A percentile compares a stretch with the other conserved stretches of the same genome.
Evolutionary conservation across 2,888 invertebrate genomes (phyloP).

Genomic region (Cremastinae sp.): DNA sequence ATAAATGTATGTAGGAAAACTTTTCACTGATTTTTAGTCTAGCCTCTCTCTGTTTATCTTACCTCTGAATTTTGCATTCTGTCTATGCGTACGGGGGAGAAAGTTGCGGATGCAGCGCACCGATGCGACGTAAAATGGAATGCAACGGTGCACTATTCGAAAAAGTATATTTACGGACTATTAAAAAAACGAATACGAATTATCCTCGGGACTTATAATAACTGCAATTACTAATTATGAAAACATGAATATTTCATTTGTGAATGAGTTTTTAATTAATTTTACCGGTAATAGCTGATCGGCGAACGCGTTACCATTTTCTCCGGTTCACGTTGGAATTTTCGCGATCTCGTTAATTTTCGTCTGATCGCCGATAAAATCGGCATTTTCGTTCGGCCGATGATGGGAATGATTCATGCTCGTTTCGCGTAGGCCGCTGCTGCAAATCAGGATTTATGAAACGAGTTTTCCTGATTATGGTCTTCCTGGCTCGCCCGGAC

Average conservation of each 20-base stretch:
- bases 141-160: neutral
- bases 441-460: conserved; percentile 30
- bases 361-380: too few relatives aligned
- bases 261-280: too few relatives aligned
- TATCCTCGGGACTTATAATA: too few relatives aligned
- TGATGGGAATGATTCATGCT: conserved; percentile 1
- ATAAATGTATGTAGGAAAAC: too few relatives aligned
- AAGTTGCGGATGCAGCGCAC: conserved; percentile 70
- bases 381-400: neutral
- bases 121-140: conserved; percentile 36
- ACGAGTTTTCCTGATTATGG: conserved; percentile 47
- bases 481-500: conserved; percentile 32
- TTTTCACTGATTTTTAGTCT: too few relatives aligned
- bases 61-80: neutral
- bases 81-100: conserved; percentile 57
- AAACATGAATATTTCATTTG: too few relatives aligned
- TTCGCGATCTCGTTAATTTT: too few relatives aligned
- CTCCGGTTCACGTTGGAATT: too few relatives aligned
- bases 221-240: too few relatives aligned
- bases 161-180: too few relatives aligned
- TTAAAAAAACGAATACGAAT: too few relatives aligned
- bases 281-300: neutral
- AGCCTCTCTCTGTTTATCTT: neutral
- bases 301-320: too few relatives aligned
- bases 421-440: neutral